Conservation (phyloP, 2,888 invertebrate species). For the Nasonovia ribisnigri region DNA sequence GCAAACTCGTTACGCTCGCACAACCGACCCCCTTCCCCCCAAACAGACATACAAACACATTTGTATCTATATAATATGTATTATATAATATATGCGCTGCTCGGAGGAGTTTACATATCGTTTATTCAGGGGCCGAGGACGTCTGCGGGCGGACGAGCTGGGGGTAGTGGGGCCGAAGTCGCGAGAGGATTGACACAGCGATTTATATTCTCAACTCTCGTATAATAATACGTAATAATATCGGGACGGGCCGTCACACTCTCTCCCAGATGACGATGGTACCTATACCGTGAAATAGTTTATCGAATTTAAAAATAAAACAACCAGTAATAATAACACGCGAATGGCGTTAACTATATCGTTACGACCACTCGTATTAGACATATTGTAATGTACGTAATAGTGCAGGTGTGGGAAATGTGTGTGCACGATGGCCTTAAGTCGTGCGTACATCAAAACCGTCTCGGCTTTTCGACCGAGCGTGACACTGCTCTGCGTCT, state of each 20-base stretch:
- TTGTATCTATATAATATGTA: not conserved
- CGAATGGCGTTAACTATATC: no score
- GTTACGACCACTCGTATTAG: no score
- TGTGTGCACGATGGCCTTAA: not conserved
- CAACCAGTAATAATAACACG: not conserved
- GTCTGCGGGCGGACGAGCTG: not conserved
- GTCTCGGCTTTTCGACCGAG: not conserved
- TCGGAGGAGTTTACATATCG: slow-evolving; percentile 56
- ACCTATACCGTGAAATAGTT: not conserved
- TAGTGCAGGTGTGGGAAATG: no score
- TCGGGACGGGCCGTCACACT: not conserved
- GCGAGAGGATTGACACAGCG: not conserved
- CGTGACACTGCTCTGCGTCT: not conserved
- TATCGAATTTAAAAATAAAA: not conserved
- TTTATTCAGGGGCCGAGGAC: slow-evolving; percentile 24
- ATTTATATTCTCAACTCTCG: not conserved
- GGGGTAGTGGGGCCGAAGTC: not conserved
- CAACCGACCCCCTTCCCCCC: not conserved
- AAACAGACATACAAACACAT: not conserved
- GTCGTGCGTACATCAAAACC: not conserved
- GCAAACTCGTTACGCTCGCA: slow-evolving; percentile 53
- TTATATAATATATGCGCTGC: not conserved
- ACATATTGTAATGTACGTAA: no score
- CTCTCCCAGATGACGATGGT: not conserved
- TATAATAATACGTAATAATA: not conserved